phyloP scores from a whole-genome alignment of 2,797 vertebrate genomes.

The Staurois parvus region DNA sequence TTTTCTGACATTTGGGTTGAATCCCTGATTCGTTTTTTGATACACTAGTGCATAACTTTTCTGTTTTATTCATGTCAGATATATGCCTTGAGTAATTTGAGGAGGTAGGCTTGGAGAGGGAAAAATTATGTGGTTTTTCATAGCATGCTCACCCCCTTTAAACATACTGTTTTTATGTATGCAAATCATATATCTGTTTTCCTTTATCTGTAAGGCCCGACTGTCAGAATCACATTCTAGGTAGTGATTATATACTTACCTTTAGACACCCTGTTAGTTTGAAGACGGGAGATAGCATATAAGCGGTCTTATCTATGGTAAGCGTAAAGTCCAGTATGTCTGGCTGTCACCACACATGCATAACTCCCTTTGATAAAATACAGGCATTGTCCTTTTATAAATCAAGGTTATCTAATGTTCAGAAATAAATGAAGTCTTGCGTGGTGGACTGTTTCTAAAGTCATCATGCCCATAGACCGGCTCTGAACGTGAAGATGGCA shows the following conservation, averaged over 20 bases:
- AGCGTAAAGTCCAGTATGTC: not conserved
- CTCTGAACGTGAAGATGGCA: no score
- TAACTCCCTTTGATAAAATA: conserved; percentile 37
- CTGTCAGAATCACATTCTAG: not conserved
- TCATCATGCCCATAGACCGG: no score
- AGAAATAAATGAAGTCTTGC: conserved; percentile 47
- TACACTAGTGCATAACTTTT: no score
- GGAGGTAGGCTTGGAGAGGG: no score
- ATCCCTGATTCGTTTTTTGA: no score
- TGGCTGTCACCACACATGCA: conserved; percentile 31
- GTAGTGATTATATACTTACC: not conserved
- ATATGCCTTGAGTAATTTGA: no score
- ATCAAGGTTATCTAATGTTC: conserved; percentile 58
- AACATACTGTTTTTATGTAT: not conserved
- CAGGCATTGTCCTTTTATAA: conserved; percentile 25
- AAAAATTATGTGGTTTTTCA: no score
- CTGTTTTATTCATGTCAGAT: no score
- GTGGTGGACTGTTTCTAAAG: no score
- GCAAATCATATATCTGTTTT: conserved; percentile 1
- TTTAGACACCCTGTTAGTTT: conserved; percentile 19
- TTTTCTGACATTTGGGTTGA: no score
- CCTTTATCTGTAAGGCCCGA: conserved; percentile 7
- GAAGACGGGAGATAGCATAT: not conserved
- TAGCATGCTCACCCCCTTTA: no score
- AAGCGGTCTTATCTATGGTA: conserved; percentile 20